These are phyloP conservation scores for Neria commutata DNA, from an alignment of 2,888 invertebrate species.

Conservation along the genomic window DNA sequence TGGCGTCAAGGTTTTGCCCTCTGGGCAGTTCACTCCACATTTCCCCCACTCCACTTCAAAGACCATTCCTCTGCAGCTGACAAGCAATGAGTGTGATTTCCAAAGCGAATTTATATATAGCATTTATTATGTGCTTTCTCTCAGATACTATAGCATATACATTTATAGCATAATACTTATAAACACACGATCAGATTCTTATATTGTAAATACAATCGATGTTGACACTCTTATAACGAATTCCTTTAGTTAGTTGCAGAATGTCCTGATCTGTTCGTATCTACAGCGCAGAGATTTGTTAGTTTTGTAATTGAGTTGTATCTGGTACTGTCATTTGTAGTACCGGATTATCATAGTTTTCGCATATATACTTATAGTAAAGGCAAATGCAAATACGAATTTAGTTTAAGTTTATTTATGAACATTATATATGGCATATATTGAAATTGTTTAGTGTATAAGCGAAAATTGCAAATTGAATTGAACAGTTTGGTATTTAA, in stretches of 20 bases:
- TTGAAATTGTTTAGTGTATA: slow-evolving; percentile 51
- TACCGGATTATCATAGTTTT: neutral
- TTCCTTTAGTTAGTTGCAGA: neutral
- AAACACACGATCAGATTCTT: no score
- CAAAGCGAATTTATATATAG: slow-evolving; percentile 34
- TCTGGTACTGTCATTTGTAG: neutral
- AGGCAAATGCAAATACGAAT: neutral
- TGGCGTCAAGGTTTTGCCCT: no score
- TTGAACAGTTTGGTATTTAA: neutral
- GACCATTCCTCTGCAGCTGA: neutral
- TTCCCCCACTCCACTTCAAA: neutral
- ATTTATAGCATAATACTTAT: no score
- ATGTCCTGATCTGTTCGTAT: neutral
- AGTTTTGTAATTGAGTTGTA: neutral
- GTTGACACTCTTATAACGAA: neutral
- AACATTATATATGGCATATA: slow-evolving; percentile 16
- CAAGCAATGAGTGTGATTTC: slow-evolving; percentile 36
- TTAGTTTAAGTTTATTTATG: neutral
- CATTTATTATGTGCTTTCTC: slow-evolving; percentile 12
- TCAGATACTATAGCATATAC: no score
- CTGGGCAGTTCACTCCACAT: neutral
- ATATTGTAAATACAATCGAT: neutral
- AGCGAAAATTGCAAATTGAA: slow-evolving; percentile 31
- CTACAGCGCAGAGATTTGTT: neutral
- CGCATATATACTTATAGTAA: neutral